phyloP scores from a whole-genome alignment of 2,888 invertebrate species.

The Tiphia femorata region DNA sequence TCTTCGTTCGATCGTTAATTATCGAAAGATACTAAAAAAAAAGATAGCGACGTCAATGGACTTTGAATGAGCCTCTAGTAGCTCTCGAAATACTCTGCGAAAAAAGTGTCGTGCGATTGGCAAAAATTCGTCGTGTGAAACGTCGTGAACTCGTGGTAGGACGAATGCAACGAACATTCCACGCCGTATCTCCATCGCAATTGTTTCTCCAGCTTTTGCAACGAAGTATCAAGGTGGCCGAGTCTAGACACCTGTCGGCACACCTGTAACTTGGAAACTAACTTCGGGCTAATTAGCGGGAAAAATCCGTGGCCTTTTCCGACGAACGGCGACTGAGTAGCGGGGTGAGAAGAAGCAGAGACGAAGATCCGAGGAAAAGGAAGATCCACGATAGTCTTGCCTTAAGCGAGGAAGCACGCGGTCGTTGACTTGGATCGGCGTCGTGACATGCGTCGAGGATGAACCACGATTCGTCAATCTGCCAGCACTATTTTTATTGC shows the following conservation, averaged over 20 bases:
- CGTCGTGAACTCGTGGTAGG: no score
- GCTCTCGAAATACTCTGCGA: no score
- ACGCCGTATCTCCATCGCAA: no score
- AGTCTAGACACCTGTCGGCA: background rate
- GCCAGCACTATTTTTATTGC: conserved; percentile 62
- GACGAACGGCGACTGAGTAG: background rate
- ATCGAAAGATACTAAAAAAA: no score
- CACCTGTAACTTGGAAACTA: background rate
- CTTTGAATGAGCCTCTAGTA: no score
- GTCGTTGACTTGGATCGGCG: conserved; percentile 30
- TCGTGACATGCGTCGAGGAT: conserved; percentile 50
- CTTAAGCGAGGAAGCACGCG: conserved; percentile 16
- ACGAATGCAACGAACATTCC: no score
- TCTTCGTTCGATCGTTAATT: no score
- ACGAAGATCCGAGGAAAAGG: conserved; percentile 11
- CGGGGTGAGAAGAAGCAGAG: background rate
- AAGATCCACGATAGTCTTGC: conserved; percentile 27
- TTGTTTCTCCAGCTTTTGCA: no score
- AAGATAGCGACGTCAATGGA: no score
- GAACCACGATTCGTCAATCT: conserved; percentile 61
- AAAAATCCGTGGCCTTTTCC: background rate
- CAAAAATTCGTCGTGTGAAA: no score
- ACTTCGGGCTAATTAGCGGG: background rate
- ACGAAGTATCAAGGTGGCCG: no score
- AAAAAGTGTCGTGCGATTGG: no score